phyloP scores from a whole-genome alignment of 1,140 invertebrate species.

The Euura saliciscinereae region DNA sequence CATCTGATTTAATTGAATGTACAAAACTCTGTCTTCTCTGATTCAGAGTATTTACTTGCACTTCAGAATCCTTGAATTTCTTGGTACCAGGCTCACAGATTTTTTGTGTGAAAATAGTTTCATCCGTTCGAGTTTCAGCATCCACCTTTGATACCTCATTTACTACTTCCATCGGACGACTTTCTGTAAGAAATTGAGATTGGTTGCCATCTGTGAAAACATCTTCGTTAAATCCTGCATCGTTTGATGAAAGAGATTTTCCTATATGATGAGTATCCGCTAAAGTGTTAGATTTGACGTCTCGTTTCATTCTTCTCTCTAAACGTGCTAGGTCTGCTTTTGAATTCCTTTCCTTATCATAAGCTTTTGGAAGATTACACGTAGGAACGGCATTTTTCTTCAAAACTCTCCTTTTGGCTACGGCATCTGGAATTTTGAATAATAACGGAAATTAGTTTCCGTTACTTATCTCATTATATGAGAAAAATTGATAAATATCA shows the following conservation, averaged over 20 bases:
- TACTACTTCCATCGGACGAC: neutral
- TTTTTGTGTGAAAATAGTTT: neutral
- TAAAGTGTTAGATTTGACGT: neutral
- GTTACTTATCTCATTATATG: neutral
- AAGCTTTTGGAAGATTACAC: neutral
- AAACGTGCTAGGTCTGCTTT: neutral
- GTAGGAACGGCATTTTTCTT: neutral
- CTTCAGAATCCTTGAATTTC: neutral
- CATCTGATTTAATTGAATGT: neutral
- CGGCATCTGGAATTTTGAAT: neutral
- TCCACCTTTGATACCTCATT: neutral
- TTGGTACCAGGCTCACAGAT: neutral
- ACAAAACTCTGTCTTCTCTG: neutral
- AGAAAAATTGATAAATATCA: no score
- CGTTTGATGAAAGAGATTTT: neutral
- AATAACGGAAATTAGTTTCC: neutral
- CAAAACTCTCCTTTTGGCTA: neutral
- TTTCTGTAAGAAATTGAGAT: no score
- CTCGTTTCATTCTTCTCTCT: neutral
- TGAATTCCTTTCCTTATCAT: neutral
- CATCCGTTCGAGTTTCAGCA: neutral
- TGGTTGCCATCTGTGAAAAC: no score
- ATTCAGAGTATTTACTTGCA: neutral
- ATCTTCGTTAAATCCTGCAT: neutral
- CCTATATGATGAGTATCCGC: neutral